A percentile compares a stretch with the other conserved stretches of the same genome.
Evolutionary conservation across 2,113 vertebrate species (phyloP).

Genomic region (Heliornis fulica): DNA sequence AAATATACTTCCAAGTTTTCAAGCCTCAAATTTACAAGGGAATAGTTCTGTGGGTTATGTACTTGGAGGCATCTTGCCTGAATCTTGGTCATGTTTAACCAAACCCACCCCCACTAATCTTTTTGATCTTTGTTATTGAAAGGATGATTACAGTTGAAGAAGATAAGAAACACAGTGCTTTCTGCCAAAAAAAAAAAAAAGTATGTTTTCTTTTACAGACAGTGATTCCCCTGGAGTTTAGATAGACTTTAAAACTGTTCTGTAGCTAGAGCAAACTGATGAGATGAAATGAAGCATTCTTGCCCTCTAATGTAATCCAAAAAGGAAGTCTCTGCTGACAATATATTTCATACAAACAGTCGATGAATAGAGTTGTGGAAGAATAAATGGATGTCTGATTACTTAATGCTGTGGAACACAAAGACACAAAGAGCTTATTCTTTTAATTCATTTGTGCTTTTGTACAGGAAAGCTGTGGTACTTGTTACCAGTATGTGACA

Average conservation of each 20-base stretch:
- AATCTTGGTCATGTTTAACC: neutral
- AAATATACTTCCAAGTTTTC: neutral
- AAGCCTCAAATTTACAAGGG: neutral
- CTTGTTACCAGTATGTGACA: neutral
- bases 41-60: neutral
- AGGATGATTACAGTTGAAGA: neutral
- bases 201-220: neutral
- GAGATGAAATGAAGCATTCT: neutral
- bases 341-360: neutral
- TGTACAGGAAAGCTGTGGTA: neutral
- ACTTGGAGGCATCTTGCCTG: neutral
- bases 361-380: neutral
- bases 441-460: neutral
- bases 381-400: slow-evolving; percentile 4
- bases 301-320: neutral
- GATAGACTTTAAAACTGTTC: neutral
- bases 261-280: neutral
- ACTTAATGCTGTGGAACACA: neutral
- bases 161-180: neutral
- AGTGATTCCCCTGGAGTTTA: neutral
- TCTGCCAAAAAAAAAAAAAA: neutral
- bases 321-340: neutral
- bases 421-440: neutral
- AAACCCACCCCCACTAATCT: neutral
- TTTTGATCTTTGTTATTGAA: neutral